Percentiles rank a stretch among this genome's conserved stretches.
These are phyloP conservation scores for Solea solea DNA, from an alignment of 2,113 vertebrate genomes.

Conservation along the genomic window DNA sequence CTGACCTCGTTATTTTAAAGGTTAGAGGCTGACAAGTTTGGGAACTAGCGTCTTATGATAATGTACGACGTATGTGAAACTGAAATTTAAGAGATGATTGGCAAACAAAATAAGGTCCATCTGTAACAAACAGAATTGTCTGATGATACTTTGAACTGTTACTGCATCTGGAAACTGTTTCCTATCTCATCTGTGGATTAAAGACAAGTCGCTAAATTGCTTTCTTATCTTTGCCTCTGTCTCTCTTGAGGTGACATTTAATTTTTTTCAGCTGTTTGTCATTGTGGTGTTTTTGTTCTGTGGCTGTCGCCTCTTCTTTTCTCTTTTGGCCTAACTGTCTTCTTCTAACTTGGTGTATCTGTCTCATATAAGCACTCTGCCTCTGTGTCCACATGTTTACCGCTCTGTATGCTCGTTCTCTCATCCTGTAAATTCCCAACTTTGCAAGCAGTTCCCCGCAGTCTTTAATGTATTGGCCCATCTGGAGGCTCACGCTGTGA, in stretches of 20 bases:
- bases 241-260: constrained; percentile 39
- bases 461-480: constrained; percentile 24
- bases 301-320: constrained; percentile 1
- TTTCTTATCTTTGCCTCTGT: constrained; percentile 34
- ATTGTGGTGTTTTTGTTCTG: constrained; percentile 9
- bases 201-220: constrained; percentile 30
- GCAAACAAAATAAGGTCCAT: neutral
- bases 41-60: neutral
- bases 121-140: constrained; percentile 13
- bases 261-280: constrained; percentile 30
- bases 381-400: too few relatives aligned
- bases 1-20: neutral
- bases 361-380: too few relatives aligned
- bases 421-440: too few relatives aligned
- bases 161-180: constrained; percentile 1
- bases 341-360: neutral
- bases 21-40: neutral
- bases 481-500: constrained; percentile 29
- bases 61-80: neutral
- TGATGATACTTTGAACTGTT: neutral
- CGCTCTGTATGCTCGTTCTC: too few relatives aligned
- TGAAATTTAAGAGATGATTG: neutral
- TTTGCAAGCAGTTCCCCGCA: too few relatives aligned
- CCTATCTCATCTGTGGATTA: constrained; percentile 29
- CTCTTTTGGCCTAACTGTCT: constrained; percentile 11